Evolutionary conservation across 2,888 invertebrate species (phyloP), one percentile per base, ranked within the genome.

Genomic region (Pachliopta kotzebuea): DNA sequence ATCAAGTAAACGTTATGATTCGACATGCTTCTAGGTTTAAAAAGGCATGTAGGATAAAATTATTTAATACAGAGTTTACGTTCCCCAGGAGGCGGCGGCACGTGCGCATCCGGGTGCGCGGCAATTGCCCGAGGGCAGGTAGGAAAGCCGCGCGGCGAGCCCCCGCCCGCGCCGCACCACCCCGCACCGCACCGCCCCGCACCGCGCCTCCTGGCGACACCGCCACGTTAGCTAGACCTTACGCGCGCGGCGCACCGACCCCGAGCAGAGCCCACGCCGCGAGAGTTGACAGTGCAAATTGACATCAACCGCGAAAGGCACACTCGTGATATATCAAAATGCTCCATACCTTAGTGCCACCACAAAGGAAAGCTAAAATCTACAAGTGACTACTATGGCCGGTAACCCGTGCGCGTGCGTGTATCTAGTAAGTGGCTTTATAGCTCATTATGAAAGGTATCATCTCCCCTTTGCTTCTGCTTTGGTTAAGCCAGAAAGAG

Each of bases 121-220:
- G 68, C 84, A 82, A 76, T 78, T 85, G 81, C 84, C 87, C 50
- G 89, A 88, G 81, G 85, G 88, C 80, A 88, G 89, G 88, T 89
- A 88, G 88, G 80, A 76, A 74, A 75, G 80, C 77, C 72, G 72
- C 71, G 70, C 71, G 70, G 71, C 72, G 71, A 73, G 71, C 73
- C 69, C 73, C 71, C 72, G 70, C 71, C 69, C 72, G 68, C 71
- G 71, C 67, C 71, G 73, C 70, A 67, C 72, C 68, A 67, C 71
- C 65, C 56, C 69, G 53, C 54, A 42, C 26, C 60, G 60, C 68
- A 71, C 70, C 49, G 21, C 37, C 52, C 26, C 55, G n/a, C 29
- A 45, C 49, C 57, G 37, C 63, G 45, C 54, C 31, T 66, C 67
- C 67, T 65, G 11, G 50, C 50, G 50, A 21, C 72, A 70, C 67